phyloP scores from a whole-genome alignment of 2,797 vertebrate genomes.

The Ispidina picta region DNA sequence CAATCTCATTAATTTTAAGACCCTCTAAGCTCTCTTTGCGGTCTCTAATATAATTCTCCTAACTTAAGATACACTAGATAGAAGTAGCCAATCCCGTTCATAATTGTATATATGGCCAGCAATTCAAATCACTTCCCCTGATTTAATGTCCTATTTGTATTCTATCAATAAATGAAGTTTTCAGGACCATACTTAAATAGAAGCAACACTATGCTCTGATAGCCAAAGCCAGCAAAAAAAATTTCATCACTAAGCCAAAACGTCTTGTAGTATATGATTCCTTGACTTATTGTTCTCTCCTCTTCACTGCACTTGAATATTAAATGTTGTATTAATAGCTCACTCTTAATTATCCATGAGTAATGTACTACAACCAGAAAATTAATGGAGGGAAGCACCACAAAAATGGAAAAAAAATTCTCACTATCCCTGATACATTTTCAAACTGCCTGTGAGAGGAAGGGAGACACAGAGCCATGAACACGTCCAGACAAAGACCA shows the following conservation, averaged over 20 bases:
- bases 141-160: slow-evolving; percentile 60
- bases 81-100: slow-evolving; percentile 1
- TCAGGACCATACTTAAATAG: slow-evolving; percentile 31
- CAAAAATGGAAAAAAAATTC: slow-evolving; percentile 66
- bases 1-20: slow-evolving; percentile 35
- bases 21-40: slow-evolving; percentile 29
- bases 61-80: slow-evolving; percentile 3
- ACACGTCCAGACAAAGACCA: background rate
- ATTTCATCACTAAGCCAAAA: slow-evolving; percentile 43
- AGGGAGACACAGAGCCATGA: background rate
- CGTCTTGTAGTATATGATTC: slow-evolving; percentile 61
- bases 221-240: slow-evolving; percentile 34
- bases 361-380: slow-evolving; percentile 79
- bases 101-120: slow-evolving; percentile 29
- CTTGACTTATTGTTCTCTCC: slow-evolving; percentile 78
- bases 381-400: slow-evolving; percentile 81
- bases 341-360: slow-evolving; percentile 84
- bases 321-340: slow-evolving; percentile 84
- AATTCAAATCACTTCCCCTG: slow-evolving; percentile 46
- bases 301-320: slow-evolving; percentile 81
- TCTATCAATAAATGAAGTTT: slow-evolving; percentile 63
- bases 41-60: slow-evolving; percentile 33
- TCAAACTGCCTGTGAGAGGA: background rate
- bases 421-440: slow-evolving; percentile 10
- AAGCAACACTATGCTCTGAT: slow-evolving; percentile 35